A percentile compares a stretch with the other conserved stretches of the same genome.
phyloP scores from a whole-genome alignment of 53 echinoderm and acorn worm genomes.

The Paracentrotus lividus region DNA sequence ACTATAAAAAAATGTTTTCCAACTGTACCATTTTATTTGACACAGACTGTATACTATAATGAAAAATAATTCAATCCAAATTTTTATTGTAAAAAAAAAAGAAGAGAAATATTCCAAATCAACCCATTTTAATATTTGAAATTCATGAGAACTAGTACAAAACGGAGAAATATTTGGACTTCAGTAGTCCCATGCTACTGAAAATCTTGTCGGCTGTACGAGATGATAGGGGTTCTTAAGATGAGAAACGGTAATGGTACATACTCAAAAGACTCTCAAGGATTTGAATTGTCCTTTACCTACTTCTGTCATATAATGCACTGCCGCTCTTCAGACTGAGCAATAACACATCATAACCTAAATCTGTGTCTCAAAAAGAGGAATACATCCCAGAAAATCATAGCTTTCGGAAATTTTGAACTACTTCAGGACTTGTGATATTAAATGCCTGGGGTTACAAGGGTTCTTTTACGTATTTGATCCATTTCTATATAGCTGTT shows the following conservation, averaged over 20 bases:
- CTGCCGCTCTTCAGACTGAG: background rate
- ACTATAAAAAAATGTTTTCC: too few species aligned
- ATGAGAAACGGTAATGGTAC: background rate
- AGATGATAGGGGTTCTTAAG: background rate
- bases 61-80: too few species aligned
- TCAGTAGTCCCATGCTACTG: background rate
- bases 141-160: too few species aligned
- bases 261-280: background rate
- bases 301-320: slow-evolving; percentile 8
- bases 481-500: background rate
- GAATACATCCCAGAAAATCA: too few species aligned
- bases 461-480: background rate
- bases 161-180: background rate
- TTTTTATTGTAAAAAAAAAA: too few species aligned
- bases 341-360: slow-evolving; percentile 15
- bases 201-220: background rate
- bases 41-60: too few species aligned
- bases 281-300: slow-evolving; percentile 22
- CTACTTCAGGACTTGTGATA: background rate
- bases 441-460: background rate
- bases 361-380: background rate
- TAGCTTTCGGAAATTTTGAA: background rate
- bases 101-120: too few species aligned
- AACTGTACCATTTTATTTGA: too few species aligned
- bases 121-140: too few species aligned